Conservation (phyloP, 1,140 invertebrate genomes). For the Meteorus sp. region DNA sequence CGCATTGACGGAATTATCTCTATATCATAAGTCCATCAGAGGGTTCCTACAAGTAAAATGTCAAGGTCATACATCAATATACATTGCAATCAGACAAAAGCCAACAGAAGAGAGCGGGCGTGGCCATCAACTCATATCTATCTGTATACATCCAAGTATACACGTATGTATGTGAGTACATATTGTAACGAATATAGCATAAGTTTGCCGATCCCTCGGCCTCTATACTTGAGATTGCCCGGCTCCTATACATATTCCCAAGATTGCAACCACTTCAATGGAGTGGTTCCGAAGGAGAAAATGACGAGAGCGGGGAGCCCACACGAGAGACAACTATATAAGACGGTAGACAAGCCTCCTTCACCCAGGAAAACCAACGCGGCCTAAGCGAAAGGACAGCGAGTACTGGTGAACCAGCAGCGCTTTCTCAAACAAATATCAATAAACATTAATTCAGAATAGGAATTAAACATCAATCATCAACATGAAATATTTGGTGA, state of each 20-base stretch:
- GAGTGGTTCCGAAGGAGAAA: slow-evolving; percentile 28
- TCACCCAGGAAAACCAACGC: slow-evolving; percentile 52
- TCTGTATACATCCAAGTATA: background rate
- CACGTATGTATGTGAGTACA: background rate
- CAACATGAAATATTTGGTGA: slow-evolving; percentile 41
- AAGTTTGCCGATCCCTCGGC: slow-evolving; percentile 15
- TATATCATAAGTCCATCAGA: too few relatives aligned
- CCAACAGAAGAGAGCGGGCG: slow-evolving; percentile 19
- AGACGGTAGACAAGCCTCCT: slow-evolving; percentile 51
- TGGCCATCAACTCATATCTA: slow-evolving; percentile 9
- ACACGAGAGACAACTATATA: slow-evolving; percentile 44
- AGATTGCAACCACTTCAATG: background rate
- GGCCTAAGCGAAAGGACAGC: slow-evolving; percentile 27
- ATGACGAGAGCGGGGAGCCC: slow-evolving; percentile 40
- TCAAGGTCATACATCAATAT: slow-evolving; percentile 15
- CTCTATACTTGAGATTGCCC: background rate
- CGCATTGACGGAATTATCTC: slow-evolving; percentile 19
- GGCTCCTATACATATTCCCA: slow-evolving; percentile 1
- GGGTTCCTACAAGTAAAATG: slow-evolving; percentile 20
- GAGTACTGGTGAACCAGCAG: slow-evolving; percentile 45
- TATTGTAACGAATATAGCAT: background rate
- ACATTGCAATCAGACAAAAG: background rate
- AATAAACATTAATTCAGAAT: too few relatives aligned
- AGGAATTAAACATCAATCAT: slow-evolving; percentile 24
- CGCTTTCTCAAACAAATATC: slow-evolving; percentile 34